Percentiles rank a stretch among this genome's conserved stretches.
These are phyloP conservation scores for Thaleichthys pacificus DNA, from an alignment of 2,797 vertebrate genomes.

Conservation along the genomic window DNA sequence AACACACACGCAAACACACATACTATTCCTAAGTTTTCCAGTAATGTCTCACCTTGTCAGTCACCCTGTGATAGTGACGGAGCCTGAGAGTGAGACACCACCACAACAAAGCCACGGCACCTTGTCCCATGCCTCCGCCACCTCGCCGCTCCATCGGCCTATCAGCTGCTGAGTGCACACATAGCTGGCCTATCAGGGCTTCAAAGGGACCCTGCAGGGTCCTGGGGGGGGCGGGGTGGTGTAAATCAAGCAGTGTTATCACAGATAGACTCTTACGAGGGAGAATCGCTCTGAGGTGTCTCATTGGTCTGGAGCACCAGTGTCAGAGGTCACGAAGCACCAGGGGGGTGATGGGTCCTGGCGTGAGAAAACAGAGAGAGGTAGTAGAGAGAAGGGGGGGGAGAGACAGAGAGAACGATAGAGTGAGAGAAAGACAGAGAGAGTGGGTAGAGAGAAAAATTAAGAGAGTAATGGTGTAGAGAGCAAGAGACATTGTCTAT, in stretches of 20 bases:
- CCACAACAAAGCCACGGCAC: not conserved
- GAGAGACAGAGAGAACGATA: not conserved
- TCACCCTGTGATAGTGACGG: conserved; percentile 1
- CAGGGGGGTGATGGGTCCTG: not conserved
- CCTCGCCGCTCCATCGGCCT: not conserved
- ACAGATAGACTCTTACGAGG: not conserved
- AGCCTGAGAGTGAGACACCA: not conserved
- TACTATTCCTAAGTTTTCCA: not conserved
- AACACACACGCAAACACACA: not conserved
- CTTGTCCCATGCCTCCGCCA: not conserved
- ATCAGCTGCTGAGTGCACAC: conserved; percentile 17
- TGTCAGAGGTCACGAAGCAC: not conserved
- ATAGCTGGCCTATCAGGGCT: conserved; percentile 16
- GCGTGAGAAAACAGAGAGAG: conserved; percentile 10
- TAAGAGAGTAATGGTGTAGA: not conserved
- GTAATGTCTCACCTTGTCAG: conserved; percentile 7
- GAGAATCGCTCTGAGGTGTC: conserved; percentile 4
- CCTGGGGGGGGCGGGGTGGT: not conserved
- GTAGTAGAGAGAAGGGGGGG: not conserved
- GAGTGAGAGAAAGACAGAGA: not conserved
- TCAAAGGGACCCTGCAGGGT: conserved; percentile 11
- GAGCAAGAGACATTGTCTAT: too few species aligned
- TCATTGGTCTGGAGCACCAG: conserved; percentile 3
- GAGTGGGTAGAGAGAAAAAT: not conserved
- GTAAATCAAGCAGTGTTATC: conserved; percentile 19